A percentile compares a stretch with the other conserved stretches of the same genome.
phyloP scores from a whole-genome alignment of 1,140 invertebrate genomes.

The Teleogryllus occipitalis region DNA sequence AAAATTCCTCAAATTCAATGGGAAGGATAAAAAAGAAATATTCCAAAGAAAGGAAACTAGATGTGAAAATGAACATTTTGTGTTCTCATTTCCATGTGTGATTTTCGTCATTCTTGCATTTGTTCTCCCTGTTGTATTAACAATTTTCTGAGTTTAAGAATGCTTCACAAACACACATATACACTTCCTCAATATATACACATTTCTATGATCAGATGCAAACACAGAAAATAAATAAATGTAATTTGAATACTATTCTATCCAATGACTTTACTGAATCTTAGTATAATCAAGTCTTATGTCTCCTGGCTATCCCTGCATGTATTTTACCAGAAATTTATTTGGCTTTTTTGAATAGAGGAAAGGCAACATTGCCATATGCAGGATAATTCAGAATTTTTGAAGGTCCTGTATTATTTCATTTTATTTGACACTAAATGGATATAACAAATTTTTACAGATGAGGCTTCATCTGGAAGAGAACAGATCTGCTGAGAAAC shows the following conservation, averaged over 20 bases:
- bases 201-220: neutral
- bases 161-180: too few species aligned
- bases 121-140: too few species aligned
- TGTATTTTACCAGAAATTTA: neutral
- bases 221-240: neutral
- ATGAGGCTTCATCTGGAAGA: neutral
- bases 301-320: neutral
- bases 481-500: neutral
- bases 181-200: neutral
- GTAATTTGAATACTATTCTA: neutral
- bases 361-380: neutral
- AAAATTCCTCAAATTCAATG: too few species aligned
- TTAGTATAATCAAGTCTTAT: neutral
- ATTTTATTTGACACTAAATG: neutral
- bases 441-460: neutral
- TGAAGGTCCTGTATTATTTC: neutral
- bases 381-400: neutral
- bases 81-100: too few species aligned
- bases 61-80: too few species aligned
- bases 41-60: too few species aligned
- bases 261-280: neutral
- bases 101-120: too few species aligned
- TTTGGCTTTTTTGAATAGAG: neutral
- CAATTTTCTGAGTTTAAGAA: too few species aligned
- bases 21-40: too few species aligned